A percentile compares a stretch with the other conserved stretches of the same genome.
Conservation (phyloP, 2,113 vertebrate species). For the Dasyornis broadbenti region DNA sequence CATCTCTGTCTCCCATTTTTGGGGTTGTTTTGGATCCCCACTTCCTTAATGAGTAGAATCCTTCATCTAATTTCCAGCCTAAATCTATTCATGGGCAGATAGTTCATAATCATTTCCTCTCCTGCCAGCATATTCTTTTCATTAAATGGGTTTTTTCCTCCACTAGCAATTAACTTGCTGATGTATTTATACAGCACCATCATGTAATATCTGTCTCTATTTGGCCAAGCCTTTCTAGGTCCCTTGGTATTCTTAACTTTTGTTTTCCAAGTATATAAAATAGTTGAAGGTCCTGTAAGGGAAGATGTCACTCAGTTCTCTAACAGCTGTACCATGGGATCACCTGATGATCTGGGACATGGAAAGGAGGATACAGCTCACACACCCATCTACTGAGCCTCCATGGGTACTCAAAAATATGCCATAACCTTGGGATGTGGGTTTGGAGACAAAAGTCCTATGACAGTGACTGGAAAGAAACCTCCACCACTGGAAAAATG, state of each 20-base stretch:
- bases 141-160: not conserved
- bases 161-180: not conserved
- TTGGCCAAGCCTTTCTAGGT: not conserved
- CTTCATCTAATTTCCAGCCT: not conserved
- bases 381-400: not conserved
- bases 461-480: not conserved
- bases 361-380: not conserved
- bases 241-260: not conserved
- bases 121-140: not conserved
- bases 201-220: not conserved
- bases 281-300: not conserved
- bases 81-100: not conserved
- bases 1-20: not conserved
- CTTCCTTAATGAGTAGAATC: not conserved
- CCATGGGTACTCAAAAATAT: not conserved
- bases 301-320: fast-evolving
- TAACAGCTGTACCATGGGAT: not conserved
- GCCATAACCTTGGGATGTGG: not conserved
- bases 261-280: not conserved
- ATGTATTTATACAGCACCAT: not conserved
- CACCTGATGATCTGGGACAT: not conserved
- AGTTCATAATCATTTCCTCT: slow-evolving; percentile 6
- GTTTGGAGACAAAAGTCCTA: not conserved
- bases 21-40: not conserved
- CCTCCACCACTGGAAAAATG: not conserved